These are phyloP conservation scores for Ginglymostoma cirratum DNA, from an alignment of 2,113 vertebrate species.

Conservation along the genomic window DNA sequence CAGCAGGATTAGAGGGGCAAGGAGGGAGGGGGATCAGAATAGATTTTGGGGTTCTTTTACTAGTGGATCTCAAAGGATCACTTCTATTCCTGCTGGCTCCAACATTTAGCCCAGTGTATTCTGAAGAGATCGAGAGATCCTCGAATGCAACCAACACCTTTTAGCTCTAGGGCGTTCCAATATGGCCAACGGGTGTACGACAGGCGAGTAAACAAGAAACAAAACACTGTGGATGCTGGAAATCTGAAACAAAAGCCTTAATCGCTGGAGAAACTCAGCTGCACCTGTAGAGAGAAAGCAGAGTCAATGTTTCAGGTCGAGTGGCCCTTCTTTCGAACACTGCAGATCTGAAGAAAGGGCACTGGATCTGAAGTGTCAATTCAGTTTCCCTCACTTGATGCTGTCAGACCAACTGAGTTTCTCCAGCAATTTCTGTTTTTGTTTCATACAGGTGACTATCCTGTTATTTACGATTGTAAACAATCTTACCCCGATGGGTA, in stretches of 20 bases:
- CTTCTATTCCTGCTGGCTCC: background rate
- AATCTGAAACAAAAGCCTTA: too few species aligned
- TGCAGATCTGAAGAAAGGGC: too few species aligned
- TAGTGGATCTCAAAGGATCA: background rate
- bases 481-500: too few species aligned
- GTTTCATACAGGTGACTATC: background rate
- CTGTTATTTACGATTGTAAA: background rate
- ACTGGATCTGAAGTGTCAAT: too few species aligned
- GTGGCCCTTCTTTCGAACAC: too few species aligned
- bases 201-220: background rate
- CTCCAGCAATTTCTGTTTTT: too few species aligned
- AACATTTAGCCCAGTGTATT: background rate
- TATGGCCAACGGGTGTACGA: background rate
- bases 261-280: too few species aligned
- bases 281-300: too few species aligned
- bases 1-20: background rate
- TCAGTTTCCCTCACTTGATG: too few species aligned
- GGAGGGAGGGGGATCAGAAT: background rate
- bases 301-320: too few species aligned
- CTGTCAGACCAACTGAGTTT: too few species aligned
- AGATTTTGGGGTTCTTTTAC: background rate
- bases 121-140: background rate
- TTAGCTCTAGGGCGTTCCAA: background rate
- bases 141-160: background rate
- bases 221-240: too few species aligned